Base-by-base conservation (phyloP, 2,797 vertebrate species). In the Hipposideros larvatus region DNA sequence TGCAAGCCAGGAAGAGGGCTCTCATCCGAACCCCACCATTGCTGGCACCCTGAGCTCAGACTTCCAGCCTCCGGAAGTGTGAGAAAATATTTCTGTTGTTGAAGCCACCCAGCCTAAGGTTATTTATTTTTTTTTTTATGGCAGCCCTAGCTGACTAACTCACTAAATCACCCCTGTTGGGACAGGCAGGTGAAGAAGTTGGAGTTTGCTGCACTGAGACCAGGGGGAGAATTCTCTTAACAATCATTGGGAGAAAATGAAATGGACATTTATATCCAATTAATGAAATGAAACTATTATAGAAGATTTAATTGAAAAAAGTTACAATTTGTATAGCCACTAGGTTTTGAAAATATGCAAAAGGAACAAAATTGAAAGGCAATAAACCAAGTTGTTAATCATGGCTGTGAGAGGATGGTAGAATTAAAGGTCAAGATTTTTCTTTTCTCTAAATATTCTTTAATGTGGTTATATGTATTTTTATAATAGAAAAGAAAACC, bases 211-310 rank as follows among this genome's bases (percentile, higher is more conserved):
- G 41, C 46, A n/a, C 24, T 48, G 37, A 21, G 6, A 37, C 1
- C 5, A 7, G 22, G 19, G 11, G 10, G 2, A 83, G 51, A n/a
- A 61, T 46, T 84, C 19, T 61, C 26, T 31, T 41, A 75, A 37
- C 0, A 22, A 51, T 31, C 26, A 53, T 1, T 15, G 11, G 37
- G 21, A 68, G 2, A 51, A 93, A 93, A 74, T 10, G 10, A 92
- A 91, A 57, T 57, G 31, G 11, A 43, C 48, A 5, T 28, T 92
- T 68, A 70, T 16, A 11, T 43, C 13, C 31, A 93, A 51, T 57
- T 88, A 88, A 70, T 51, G 26, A 90, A 84, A 74, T 22, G 9
- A 75, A 87, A 87, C 6, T 65, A 91, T 68, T 74, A 75, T 63
- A 70, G 63, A 73, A 79, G 9, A 80, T 28, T 41, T 90, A 79